phyloP scores from a whole-genome alignment of 2,113 vertebrate species.

The Marmota flaviventris region DNA sequence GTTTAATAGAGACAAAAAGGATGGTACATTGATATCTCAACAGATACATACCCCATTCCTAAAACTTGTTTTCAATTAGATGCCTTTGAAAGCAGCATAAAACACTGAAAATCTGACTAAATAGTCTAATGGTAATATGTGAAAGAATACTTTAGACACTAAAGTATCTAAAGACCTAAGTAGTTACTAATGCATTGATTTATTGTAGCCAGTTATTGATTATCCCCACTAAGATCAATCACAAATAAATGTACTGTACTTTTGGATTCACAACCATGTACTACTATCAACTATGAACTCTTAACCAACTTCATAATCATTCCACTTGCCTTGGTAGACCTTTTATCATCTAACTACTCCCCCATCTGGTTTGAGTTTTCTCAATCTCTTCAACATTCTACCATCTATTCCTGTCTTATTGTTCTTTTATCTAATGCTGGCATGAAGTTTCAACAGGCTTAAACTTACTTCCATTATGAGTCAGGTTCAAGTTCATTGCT shows the following conservation, averaged over 20 bases:
- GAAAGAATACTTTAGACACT: neutral
- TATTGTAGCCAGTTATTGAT: neutral
- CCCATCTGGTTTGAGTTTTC: neutral
- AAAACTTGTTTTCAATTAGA: conserved; percentile 35
- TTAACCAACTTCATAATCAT: no score
- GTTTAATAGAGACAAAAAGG: conserved; percentile 24
- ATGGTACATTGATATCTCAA: conserved; percentile 10
- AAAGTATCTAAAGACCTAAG: neutral
- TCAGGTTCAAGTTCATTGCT: conserved; percentile 4
- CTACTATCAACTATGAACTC: neutral
- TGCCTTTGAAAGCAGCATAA: conserved; percentile 28
- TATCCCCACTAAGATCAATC: neutral
- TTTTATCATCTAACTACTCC: neutral
- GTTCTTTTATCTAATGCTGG: neutral
- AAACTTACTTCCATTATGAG: neutral
- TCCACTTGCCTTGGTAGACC: no score
- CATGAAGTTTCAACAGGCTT: conserved; percentile 14
- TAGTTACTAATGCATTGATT: neutral
- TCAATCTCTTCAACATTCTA: neutral
- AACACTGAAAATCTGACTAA: neutral
- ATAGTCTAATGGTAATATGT: neutral
- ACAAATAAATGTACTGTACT: neutral
- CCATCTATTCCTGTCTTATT: neutral
- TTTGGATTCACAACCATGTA: neutral
- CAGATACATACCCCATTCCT: neutral